Percentiles rank a stretch among this genome's conserved stretches.
phyloP scores from a whole-genome alignment of 2,797 vertebrate species.

The Danio tinwini region DNA sequence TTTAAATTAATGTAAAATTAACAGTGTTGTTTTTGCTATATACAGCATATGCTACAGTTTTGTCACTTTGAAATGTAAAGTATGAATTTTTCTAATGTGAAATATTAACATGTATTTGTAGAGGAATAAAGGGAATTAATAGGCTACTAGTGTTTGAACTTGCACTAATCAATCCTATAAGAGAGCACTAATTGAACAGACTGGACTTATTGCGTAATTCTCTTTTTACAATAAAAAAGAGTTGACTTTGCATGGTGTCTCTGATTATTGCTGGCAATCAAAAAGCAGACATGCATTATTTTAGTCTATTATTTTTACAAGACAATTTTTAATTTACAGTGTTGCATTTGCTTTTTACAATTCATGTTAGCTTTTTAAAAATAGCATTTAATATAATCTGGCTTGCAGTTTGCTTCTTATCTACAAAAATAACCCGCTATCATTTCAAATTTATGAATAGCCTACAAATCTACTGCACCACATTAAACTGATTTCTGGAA shows the following conservation, averaged over 20 bases:
- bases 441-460: neutral
- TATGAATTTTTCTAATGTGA: constrained; percentile 34
- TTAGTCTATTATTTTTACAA: no score
- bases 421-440: neutral
- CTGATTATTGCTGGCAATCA: no score
- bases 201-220: constrained; percentile 34
- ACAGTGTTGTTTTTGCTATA: constrained; percentile 38
- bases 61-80: constrained; percentile 78
- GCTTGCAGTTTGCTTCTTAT: neutral
- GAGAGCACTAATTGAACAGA: constrained; percentile 27
- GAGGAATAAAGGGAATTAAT: neutral
- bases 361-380: neutral
- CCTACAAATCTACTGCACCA: neutral
- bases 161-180: constrained; percentile 26
- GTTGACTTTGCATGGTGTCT: constrained; percentile 18
- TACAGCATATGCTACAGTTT: constrained; percentile 68
- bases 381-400: no score
- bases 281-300: no score
- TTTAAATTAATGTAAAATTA: constrained; percentile 62
- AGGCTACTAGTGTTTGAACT: constrained; percentile 32
- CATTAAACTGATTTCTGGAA: constrained; percentile 7
- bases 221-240: constrained; percentile 56
- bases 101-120: constrained; percentile 32
- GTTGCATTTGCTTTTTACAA: neutral
- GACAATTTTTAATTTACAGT: no score